phyloP scores from a whole-genome alignment of 2,797 vertebrate species.

The Myotis findleyi region DNA sequence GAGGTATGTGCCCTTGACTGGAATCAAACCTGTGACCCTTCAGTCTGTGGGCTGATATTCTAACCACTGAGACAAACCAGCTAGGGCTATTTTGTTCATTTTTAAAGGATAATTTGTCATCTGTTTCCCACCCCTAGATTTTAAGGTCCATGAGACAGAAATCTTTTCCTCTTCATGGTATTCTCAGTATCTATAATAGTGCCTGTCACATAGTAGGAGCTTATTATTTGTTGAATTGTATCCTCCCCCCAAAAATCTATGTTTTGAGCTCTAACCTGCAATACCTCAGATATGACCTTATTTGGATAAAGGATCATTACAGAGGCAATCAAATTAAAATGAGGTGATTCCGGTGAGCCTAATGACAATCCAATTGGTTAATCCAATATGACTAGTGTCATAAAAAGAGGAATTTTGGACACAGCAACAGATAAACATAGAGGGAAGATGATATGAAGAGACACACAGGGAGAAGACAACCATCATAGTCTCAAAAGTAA shows the following conservation, averaged over 20 bases:
- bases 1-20: no score
- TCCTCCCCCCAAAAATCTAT: not conserved
- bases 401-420: not conserved
- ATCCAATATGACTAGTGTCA: not conserved
- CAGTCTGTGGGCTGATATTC: no score
- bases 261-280: not conserved
- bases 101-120: not conserved
- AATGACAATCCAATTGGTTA: not conserved
- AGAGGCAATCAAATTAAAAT: not conserved
- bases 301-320: not conserved
- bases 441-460: not conserved
- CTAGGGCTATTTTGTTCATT: not conserved
- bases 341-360: not conserved
- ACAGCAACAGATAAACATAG: not conserved
- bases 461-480: not conserved
- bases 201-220: not conserved
- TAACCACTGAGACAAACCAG: no score
- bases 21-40: no score
- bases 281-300: not conserved
- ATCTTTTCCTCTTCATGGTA: not conserved
- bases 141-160: not conserved
- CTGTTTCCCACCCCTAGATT: not conserved
- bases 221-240: not conserved
- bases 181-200: not conserved
- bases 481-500: not conserved